Evolutionary conservation across 2,797 vertebrate species (phyloP).

Genomic region (Gobionotothen gibberifrons): DNA sequence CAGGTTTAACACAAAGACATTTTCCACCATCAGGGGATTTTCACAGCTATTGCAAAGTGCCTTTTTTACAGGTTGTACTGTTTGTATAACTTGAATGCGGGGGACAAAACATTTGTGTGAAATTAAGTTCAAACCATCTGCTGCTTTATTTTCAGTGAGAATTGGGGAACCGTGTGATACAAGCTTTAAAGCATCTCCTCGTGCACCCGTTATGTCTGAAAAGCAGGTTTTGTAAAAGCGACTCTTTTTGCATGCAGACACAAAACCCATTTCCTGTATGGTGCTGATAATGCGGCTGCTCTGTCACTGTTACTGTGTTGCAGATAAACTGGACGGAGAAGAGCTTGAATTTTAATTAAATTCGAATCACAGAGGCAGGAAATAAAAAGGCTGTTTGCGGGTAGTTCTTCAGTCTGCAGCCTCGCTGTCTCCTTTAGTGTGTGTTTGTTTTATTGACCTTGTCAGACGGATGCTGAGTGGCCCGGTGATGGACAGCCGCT

Average conservation of each 20-base stretch:
- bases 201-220: not conserved
- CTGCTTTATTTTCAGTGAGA: not conserved
- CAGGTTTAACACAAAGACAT: not conserved
- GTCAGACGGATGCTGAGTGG: conserved; percentile 55
- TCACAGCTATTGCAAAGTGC: not conserved
- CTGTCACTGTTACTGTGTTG: not conserved
- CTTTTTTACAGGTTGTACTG: not conserved
- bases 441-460: conserved; percentile 54
- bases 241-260: conserved; percentile 7
- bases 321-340: conserved; percentile 1
- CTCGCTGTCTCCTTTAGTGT: not conserved
- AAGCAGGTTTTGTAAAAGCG: not conserved
- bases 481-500: conserved; percentile 49
- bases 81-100: not conserved
- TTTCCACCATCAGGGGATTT: not conserved
- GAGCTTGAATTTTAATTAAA: conserved; percentile 20
- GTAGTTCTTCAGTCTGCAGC: not conserved
- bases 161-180: not conserved
- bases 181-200: not conserved
- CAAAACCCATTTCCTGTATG: conserved; percentile 1
- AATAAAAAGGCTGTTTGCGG: not conserved
- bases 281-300: not conserved
- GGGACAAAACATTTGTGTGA: not conserved
- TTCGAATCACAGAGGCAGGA: not conserved
- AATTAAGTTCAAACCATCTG: not conserved